Evolutionary conservation across 2,113 vertebrate species (phyloP), one percentile per base, ranked within the genome.

Genomic region (Dunckerocampus dactyliophorus): DNA sequence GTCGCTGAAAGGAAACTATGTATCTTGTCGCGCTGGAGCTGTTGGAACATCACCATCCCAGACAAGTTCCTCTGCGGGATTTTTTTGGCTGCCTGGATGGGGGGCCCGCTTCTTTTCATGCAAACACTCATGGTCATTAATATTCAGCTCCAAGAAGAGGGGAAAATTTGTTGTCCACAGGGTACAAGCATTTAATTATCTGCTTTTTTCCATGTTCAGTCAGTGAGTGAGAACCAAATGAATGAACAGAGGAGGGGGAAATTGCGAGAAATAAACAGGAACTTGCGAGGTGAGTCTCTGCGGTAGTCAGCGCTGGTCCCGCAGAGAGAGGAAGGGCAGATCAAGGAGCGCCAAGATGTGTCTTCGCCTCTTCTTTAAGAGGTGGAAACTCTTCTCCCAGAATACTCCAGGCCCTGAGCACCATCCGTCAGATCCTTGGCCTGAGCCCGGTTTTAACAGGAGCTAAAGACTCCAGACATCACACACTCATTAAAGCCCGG

Each of bases 1-100:
- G 91, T 91, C 72, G 80, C 90, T 97, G 94, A 98, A 98, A 95
- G 94, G 95, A 97, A 98, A 93, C 95, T 97, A 97, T 98, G 95
- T 97, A 98, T 96, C 95, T 96, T 97, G 95, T 97, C 94, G 92
- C 93, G 95, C 92, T 91, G 92, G 94, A 92, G 92, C 93, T 90
- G 89, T 85, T 82, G 82, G 89, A 84, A 83, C 92, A 93, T 97
- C 93, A 91, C 90, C 80, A 77, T 93, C 92, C 84, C 88, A 91
- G 92, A 93, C 92, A 91, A 93, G 94, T 93, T 93, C 91, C 94
- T 93, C 93, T 88, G 91, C 92, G 91, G 93, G 91, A 92, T 89
- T 91, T 89, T 91, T 56, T 91, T 75, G 88, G 93, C 92, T 92
- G 94, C 92, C 88, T 92, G 89, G 80, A 83, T 86, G 67, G 85